Conservation (phyloP, 2,797 vertebrate species). For the Pseudotriccus pelzelni region DNA sequence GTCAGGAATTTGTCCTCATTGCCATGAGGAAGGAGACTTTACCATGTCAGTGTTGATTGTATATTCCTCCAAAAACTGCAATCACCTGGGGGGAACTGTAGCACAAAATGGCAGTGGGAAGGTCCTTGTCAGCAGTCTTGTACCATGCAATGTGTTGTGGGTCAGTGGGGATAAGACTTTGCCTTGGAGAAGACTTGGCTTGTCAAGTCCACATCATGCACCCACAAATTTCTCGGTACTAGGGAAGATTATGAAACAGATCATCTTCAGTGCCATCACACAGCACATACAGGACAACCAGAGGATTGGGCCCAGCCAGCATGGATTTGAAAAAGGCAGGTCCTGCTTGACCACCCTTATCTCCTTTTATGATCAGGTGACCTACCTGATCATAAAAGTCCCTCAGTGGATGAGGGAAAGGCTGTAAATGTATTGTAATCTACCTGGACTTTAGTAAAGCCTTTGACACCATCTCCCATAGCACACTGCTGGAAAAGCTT, state of each 20-base stretch:
- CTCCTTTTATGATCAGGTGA: neutral
- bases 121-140: neutral
- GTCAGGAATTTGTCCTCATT: neutral
- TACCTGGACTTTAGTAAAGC: neutral
- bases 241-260: neutral
- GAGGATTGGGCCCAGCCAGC: no score
- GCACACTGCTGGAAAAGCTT: neutral
- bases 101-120: neutral
- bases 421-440: neutral
- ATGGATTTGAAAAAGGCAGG: fast-evolving
- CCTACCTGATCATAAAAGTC: no score
- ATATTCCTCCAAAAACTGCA: neutral
- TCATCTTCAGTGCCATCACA: neutral
- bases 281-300: neutral
- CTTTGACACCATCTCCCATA: neutral
- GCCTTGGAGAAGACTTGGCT: fast-evolving
- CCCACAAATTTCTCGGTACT: no score
- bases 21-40: neutral
- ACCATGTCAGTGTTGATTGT: neutral
- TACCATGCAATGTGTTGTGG: neutral
- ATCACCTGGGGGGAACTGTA: neutral
- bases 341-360: neutral
- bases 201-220: neutral
- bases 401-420: neutral
- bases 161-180: neutral